Base-by-base conservation (phyloP, 2,113 vertebrate species). In the Entelurus aequoreus region DNA sequence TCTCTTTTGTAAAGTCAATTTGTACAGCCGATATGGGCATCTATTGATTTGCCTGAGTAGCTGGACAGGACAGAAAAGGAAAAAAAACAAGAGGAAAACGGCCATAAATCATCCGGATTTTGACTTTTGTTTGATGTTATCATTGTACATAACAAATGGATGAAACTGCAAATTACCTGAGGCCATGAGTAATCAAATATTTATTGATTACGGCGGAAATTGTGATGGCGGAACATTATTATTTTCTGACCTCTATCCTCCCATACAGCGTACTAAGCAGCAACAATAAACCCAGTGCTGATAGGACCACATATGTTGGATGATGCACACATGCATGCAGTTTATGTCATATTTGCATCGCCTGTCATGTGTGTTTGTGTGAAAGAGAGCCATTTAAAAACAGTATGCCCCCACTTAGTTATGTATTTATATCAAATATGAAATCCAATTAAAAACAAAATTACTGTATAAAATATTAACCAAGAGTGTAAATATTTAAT, bases 401-500 rank as follows among this genome's bases (percentile, higher is more conserved):
- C 40, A 75, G 72, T 74, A 72, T 66, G 77, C 75, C 66, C 28
- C 78, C 84, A 87, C 80, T 88, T 87, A 88, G 77, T 64, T 79
- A 76, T 84, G 81, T 84, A 89, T 88, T 87, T 87, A 83, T 82
- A 89, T 91, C 81, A 90, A 89, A 87, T 86, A 89, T 89, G 89
- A 86, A 90, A 88, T 89, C 85, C 79, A 89, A 89, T 89, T 89
- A 89, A 88, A 88, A 88, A 89, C 84, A 88, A 88, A 88, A 90
- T 90, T 62, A 86, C 82, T 65, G 50, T 59, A 88, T 90, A 50
- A 90, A 91, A 88, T 90, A 90, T 91, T 88, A 76, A 90, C 54
- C 21, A 11, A 60, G 49, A 66, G 59, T 69, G 74, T 91, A 79
- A 90, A 90, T 90, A 88, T 91, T 90, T 90, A 86, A 91, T 88